Base-by-base conservation (phyloP, 2,888 invertebrate species). In the Campoplex capitator region DNA sequence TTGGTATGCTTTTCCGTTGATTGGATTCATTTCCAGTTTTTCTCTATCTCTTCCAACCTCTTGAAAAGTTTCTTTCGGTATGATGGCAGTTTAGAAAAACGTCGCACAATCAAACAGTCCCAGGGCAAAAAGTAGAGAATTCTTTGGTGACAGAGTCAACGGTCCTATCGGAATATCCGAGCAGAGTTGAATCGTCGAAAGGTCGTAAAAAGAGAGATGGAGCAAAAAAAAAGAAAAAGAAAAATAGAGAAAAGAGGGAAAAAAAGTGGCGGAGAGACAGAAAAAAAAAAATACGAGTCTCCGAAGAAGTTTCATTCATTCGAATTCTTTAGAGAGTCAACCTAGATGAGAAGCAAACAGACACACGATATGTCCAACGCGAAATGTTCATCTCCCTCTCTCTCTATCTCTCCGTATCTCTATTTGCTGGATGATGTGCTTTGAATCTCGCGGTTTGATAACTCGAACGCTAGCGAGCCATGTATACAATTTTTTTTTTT, bases 311-410 rank as follows among this genome's bases (percentile, higher is more conserved):
- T 85, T 85, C 90, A 92, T 92, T 92, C 92, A 92, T 90, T 89
- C 90, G 89, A 87, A 90, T 88, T 90, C 92, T 94, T 94, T 94
- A 93, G 73, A 92, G 91, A 90, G 90, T 91, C 16, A 45, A 18
- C 74, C 35, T 28, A 77, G 91, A 93, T 93, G 93, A 93, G 93
- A 93, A 92, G 94, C 93, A 94, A 94, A 93, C 93, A 93, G 75
- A 87, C 82, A 68, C 79, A 84, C 73, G 62, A 38, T 23, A 51
- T 51, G 67, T 67, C 54, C 67, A 45, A 11, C 68, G 68, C 16
- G 62, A 62, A 62, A 32, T 18, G 1, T 62, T 16, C 62, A 32
- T 32, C 62, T 13, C 28, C 32, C 62, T 32, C 32, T 32, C 32
- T 32, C 62, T 16, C 62, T 13, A 51, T 77, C 48, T 67, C 28